Conservation (phyloP, 2,113 vertebrate genomes). For the Ramphastos sulfuratus region DNA sequence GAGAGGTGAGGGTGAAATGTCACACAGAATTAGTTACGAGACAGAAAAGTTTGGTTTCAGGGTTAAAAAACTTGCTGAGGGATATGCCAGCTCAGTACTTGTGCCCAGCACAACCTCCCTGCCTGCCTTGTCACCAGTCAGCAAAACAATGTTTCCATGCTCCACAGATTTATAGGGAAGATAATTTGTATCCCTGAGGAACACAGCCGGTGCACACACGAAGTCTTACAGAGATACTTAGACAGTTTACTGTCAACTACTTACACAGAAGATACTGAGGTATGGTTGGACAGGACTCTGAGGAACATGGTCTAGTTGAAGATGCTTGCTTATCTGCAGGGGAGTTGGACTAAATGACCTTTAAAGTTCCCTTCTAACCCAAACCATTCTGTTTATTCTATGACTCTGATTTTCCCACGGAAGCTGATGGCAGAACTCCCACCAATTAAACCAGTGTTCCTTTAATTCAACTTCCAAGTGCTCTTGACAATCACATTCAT, state of each 20-base stretch:
- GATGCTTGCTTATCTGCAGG: too few relatives aligned
- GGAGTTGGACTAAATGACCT: too few relatives aligned
- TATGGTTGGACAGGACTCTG: too few relatives aligned
- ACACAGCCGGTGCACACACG: neutral
- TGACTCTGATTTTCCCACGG: neutral
- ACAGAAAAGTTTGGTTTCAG: neutral
- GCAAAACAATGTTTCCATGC: neutral
- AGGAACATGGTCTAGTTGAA: too few relatives aligned
- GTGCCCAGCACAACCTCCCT: neutral
- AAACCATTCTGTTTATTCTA: too few relatives aligned
- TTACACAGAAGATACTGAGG: neutral
- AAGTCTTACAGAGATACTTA: neutral
- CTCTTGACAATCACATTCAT: neutral
- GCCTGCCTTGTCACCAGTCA: neutral
- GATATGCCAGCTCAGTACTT: fast-evolving
- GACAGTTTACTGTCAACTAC: neutral
- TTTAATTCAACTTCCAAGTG: neutral
- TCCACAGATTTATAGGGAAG: neutral
- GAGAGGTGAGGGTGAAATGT: neutral
- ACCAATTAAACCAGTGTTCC: neutral
- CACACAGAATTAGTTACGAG: neutral
- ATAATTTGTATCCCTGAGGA: neutral
- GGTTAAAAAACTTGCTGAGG: neutral
- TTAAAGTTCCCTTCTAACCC: too few relatives aligned
- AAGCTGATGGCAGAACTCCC: neutral